phyloP scores from a whole-genome alignment of 2,888 invertebrate species.

The Lasioglossum oenotherae region DNA sequence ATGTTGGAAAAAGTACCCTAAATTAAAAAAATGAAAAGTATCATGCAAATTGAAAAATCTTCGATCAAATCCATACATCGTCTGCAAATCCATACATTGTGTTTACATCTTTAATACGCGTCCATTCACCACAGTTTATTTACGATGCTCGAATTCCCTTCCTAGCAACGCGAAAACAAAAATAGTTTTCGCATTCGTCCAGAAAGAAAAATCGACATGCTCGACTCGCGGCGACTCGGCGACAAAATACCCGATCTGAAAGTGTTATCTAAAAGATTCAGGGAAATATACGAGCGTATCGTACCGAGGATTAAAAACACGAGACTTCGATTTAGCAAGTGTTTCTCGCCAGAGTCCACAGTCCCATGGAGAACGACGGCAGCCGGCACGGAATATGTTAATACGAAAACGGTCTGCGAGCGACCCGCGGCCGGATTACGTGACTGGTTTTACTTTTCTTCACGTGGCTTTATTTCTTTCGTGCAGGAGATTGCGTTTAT shows the following conservation, averaged over 20 bases:
- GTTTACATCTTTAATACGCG: not conserved
- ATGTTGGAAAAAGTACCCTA: not conserved
- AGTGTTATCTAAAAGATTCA: not conserved
- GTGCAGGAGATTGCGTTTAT: slow-evolving; percentile 55
- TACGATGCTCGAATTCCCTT: not conserved
- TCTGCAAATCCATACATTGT: not conserved
- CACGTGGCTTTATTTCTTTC: slow-evolving; percentile 51
- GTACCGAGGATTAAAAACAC: slow-evolving; percentile 19
- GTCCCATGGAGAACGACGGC: slow-evolving; percentile 27
- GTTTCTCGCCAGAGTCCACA: not conserved
- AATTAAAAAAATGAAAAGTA: not conserved
- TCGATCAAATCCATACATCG: no score
- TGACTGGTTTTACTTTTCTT: slow-evolving; percentile 64
- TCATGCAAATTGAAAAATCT: not conserved
- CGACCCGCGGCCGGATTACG: slow-evolving; percentile 45
- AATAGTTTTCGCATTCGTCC: not conserved
- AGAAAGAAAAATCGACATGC: not conserved
- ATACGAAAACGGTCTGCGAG: slow-evolving; percentile 28
- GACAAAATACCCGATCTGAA: not conserved
- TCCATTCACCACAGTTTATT: not conserved
- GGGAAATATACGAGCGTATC: slow-evolving; percentile 8
- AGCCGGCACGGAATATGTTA: slow-evolving; percentile 37
- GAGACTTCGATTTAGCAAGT: slow-evolving; percentile 23
- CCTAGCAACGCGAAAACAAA: not conserved
- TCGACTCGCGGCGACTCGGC: not conserved